Evolutionary conservation across 2,888 invertebrate genomes (phyloP).

Genomic region (Leucozona laternaria): DNA sequence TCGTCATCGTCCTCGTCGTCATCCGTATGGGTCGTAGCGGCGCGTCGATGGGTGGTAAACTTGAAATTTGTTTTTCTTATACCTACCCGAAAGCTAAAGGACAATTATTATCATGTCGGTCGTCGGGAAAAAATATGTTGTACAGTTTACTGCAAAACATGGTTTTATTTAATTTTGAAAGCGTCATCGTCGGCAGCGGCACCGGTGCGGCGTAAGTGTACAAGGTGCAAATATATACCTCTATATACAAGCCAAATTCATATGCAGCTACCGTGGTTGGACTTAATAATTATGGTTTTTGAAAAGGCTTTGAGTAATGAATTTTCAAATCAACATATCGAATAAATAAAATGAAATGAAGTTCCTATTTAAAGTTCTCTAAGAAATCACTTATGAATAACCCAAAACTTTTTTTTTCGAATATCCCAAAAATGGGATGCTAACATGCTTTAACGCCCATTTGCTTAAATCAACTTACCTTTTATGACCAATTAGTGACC

Average conservation of each 20-base stretch:
- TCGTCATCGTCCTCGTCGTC: background rate
- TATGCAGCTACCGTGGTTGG: background rate
- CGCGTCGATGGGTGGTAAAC: conserved; percentile 54
- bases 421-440: too few species aligned
- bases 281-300: too few species aligned
- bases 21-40: conserved; percentile 8
- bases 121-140: conserved; percentile 32
- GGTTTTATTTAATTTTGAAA: conserved; percentile 3
- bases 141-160: conserved; percentile 74
- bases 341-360: too few species aligned
- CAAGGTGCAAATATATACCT: background rate
- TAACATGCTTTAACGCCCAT: too few species aligned
- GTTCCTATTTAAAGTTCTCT: too few species aligned
- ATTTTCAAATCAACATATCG: too few species aligned
- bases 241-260: background rate
- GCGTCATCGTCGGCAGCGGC: background rate
- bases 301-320: too few species aligned
- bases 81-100: conserved; percentile 18
- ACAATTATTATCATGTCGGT: conserved; percentile 47
- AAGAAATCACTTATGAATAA: too few species aligned
- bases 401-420: too few species aligned
- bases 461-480: too few species aligned
- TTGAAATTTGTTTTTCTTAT: conserved; percentile 45
- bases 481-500: too few species aligned
- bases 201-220: background rate